phyloP scores from a whole-genome alignment of 2,888 invertebrate species.

The Caenorhabditis auriculariae region DNA sequence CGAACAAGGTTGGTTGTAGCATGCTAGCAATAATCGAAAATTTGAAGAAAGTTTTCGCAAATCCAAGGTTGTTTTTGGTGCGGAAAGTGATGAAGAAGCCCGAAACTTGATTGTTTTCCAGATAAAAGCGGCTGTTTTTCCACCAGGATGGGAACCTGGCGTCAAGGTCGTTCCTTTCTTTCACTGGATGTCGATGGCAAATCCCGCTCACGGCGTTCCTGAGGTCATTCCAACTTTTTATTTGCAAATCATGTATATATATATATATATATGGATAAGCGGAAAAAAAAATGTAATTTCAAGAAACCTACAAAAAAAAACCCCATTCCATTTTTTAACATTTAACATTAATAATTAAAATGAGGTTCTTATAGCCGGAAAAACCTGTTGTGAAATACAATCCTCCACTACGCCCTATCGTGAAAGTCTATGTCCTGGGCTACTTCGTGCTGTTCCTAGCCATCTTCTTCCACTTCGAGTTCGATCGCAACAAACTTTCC shows the following conservation, averaged over 20 bases:
- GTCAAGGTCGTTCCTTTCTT: conserved; percentile 50
- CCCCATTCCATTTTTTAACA: background rate
- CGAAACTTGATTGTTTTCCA: no score
- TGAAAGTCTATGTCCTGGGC: conserved; percentile 48
- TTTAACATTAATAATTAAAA: background rate
- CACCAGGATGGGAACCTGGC: conserved; percentile 86
- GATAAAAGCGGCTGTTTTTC: conserved; percentile 76
- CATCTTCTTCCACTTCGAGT: conserved; percentile 62
- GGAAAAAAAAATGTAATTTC: background rate
- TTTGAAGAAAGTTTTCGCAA: no score
- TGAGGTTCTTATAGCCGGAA: conserved; percentile 27
- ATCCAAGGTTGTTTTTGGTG: background rate
- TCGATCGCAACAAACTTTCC: conserved; percentile 48
- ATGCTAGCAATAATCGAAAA: background rate
- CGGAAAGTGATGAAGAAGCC: no score
- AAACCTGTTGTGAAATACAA: conserved; percentile 54
- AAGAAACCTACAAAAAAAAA: background rate
- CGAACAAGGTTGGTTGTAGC: conserved; percentile 45
- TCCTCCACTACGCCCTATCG: conserved; percentile 44
- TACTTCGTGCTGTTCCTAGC: conserved; percentile 54
- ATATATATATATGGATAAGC: no score
- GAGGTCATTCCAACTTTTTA: conserved; percentile 28
- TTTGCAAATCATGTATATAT: no score
- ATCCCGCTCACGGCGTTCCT: conserved; percentile 56
- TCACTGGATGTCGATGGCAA: conserved; percentile 56